Evolutionary conservation across 1,140 invertebrate genomes (phyloP).

Genomic region (Drosophila nigromelanica): DNA sequence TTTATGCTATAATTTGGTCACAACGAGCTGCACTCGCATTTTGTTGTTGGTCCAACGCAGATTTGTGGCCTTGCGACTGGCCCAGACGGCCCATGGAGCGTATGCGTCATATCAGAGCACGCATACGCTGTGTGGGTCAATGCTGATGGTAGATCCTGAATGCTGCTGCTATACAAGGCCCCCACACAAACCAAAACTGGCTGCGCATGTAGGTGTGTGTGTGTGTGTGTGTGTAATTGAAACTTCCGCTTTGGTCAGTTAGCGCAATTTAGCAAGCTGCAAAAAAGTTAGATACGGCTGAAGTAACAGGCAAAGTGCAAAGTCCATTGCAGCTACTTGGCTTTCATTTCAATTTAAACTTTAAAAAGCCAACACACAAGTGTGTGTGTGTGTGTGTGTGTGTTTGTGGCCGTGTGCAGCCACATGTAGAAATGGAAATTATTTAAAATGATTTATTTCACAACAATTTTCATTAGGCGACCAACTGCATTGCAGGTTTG

Average conservation of each 20-base stretch:
- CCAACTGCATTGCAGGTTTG: constrained; percentile 72
- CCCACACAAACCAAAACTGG: constrained; percentile 16
- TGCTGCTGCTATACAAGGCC: constrained; percentile 25
- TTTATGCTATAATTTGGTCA: constrained; percentile 75
- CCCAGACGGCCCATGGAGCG: constrained; percentile 56
- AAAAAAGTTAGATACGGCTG: constrained; percentile 79
- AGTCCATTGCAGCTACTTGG: constrained; percentile 79
- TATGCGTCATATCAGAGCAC: constrained; percentile 70
- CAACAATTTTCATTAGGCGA: constrained; percentile 78
- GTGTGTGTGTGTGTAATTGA: constrained; percentile 71
- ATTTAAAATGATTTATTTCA: constrained; percentile 82
- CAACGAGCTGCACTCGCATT: constrained; percentile 19
- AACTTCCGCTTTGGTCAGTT: constrained; percentile 82
- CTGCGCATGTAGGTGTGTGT: constrained; percentile 17
- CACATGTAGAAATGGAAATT: constrained; percentile 68
- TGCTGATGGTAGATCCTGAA: constrained; percentile 49
- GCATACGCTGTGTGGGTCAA: constrained; percentile 78
- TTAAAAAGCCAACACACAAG: constrained; percentile 46
- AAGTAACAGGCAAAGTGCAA: constrained; percentile 80
- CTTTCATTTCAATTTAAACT: constrained; percentile 81
- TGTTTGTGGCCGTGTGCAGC: constrained; percentile 30
- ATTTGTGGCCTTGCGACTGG: constrained; percentile 69
- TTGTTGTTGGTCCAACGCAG: constrained; percentile 58
- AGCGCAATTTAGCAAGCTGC: constrained; percentile 81
- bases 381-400: neutral